A percentile compares a stretch with the other conserved stretches of the same genome.
These are phyloP conservation scores for Galeruca laticollis DNA, from an alignment of 2,888 invertebrate species.

Conservation along the genomic window DNA sequence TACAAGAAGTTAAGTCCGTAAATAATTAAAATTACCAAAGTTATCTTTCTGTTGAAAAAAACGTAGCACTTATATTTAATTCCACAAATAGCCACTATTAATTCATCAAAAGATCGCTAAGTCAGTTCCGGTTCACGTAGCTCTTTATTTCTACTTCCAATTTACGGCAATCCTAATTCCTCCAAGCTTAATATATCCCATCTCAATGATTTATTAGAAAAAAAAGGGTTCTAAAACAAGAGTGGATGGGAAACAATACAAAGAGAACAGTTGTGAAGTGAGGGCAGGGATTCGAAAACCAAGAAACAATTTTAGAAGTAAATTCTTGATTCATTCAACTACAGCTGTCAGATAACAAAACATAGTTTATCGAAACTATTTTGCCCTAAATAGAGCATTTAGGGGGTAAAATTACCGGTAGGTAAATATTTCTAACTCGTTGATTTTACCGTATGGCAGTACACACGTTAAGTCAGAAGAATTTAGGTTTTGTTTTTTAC, in stretches of 20 bases:
- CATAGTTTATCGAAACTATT: too few relatives aligned
- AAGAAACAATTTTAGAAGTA: too few relatives aligned
- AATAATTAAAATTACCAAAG: too few relatives aligned
- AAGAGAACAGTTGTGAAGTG: background rate
- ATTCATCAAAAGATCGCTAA: slow-evolving; percentile 13
- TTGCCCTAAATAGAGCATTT: too few relatives aligned
- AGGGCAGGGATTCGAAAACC: too few relatives aligned
- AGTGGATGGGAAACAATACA: background rate
- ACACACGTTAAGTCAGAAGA: too few relatives aligned
- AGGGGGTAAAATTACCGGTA: too few relatives aligned
- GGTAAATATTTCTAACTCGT: too few relatives aligned
- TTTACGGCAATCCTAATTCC: slow-evolving; percentile 29
- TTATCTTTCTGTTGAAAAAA: background rate
- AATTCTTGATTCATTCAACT: too few relatives aligned
- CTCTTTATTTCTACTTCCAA: slow-evolving; percentile 21
- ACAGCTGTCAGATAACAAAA: too few relatives aligned
- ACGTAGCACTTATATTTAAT: background rate
- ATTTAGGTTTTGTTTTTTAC: too few relatives aligned
- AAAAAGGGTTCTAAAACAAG: background rate
- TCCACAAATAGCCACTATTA: slow-evolving; percentile 2
- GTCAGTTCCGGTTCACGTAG: background rate
- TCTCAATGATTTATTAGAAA: slow-evolving; percentile 15
- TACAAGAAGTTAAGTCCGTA: background rate
- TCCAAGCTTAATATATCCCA: slow-evolving; percentile 14
- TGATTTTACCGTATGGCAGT: too few relatives aligned